A percentile compares a stretch with the other conserved stretches of the same genome.
These are phyloP conservation scores for Myopa tessellatipennis DNA, from an alignment of 2,888 invertebrate genomes.

Conservation along the genomic window DNA sequence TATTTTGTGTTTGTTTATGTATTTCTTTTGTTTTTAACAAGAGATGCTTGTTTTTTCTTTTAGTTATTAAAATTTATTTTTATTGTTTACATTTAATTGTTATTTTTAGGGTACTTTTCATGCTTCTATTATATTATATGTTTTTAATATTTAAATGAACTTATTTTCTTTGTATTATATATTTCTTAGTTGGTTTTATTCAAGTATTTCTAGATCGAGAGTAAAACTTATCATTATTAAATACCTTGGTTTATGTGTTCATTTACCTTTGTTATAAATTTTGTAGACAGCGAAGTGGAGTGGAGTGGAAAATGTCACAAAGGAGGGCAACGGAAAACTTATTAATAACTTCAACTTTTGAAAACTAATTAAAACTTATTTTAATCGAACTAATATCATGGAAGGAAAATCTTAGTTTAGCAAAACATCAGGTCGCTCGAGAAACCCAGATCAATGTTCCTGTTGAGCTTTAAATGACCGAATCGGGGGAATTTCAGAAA, in stretches of 20 bases:
- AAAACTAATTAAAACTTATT: too few relatives aligned
- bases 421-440: too few relatives aligned
- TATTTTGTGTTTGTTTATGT: constrained; percentile 10
- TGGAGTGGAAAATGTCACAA: too few relatives aligned
- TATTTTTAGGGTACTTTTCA: background rate
- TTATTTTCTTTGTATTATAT: background rate
- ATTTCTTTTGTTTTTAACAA: constrained; percentile 18
- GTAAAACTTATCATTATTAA: background rate
- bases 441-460: too few relatives aligned
- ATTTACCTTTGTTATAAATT: too few relatives aligned
- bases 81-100: background rate
- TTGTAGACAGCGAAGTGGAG: too few relatives aligned
- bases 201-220: background rate
- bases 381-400: too few relatives aligned
- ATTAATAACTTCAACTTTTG: too few relatives aligned
- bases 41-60: background rate
- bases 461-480: too few relatives aligned
- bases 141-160: background rate
- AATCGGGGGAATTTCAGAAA: too few relatives aligned
- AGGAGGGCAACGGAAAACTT: too few relatives aligned
- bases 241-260: background rate
- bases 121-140: background rate
- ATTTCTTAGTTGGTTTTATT: background rate
- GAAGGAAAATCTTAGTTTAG: too few relatives aligned
- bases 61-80: background rate